Base-by-base conservation (phyloP, 37 sponge, comb jelly and placozoan species). In the Tethya wilhelma region DNA sequence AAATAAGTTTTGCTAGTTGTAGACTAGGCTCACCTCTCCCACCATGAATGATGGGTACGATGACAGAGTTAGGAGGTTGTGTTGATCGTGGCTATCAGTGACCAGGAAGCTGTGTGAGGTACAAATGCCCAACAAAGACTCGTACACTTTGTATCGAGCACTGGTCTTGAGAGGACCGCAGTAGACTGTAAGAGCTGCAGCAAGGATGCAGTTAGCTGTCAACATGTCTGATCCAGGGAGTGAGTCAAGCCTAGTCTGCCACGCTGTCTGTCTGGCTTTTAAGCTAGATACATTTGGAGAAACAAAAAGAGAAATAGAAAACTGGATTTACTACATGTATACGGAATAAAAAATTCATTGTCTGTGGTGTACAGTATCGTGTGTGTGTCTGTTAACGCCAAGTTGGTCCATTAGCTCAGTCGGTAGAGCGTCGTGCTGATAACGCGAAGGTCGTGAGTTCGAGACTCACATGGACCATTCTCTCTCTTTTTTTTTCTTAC, bases 181-280 rank as follows among this genome's bases (percentile, higher is more conserved):
- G 80, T 94, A 97, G 29, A 79, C 84, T 23, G 90, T 76, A 77
- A 97, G 80, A 28, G 98, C 98, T 17, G 93, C 85, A 46, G 93
- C 82, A 3, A 91, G 65, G 59, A 94, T 56, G 67, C 93, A 91
- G 62, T 91, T 89, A 28, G 65, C 73, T 29, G 79, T 37, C 42
- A 86, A 42, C 14, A 45, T 29, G 23, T 82, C 62, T 33, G 36
- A 5, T 8, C 64, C 9, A 39, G 90, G 86, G 37, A 88, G 68
- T 7, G 67, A 37, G 31, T 75, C 57, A 29, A 85, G 58, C n/a
- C 62, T 59, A 12, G 62, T 38, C 42, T 64, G 44, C 86, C 93
- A 92, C 32, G 59, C 14, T 71, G 74, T 77, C 58, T 79, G 53
- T 30, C 74, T 58, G 0, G 12, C n/a, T 60, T 87, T 83, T 56